phyloP scores from a whole-genome alignment of 2,113 vertebrate species.

The Hoplias malabaricus region DNA sequence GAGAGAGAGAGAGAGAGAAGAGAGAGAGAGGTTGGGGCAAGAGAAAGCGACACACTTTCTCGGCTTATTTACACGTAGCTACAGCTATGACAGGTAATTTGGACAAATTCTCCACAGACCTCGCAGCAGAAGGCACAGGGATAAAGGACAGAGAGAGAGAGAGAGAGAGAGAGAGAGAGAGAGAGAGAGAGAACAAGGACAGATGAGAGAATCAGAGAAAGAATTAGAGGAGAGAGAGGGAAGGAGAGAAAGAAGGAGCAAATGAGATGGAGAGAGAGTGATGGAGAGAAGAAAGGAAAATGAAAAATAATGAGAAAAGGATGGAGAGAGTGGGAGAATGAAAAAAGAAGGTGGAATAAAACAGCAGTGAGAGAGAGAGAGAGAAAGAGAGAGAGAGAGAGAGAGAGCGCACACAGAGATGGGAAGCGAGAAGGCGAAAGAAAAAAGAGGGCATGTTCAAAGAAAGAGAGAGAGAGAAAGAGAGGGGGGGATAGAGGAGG shows the following conservation, averaged over 20 bases:
- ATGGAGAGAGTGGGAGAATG: constrained; percentile 25
- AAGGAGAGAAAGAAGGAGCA: constrained; percentile 27
- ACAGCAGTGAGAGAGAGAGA: constrained; percentile 28
- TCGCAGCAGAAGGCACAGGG: constrained; percentile 68
- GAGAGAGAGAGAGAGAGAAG: neutral
- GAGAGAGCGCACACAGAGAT: constrained; percentile 11
- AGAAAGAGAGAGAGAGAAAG: constrained; percentile 24
- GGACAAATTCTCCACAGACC: constrained; percentile 78
- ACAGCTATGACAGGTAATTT: constrained; percentile 81
- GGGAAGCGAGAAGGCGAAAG: neutral
- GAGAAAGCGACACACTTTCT: constrained; percentile 66
- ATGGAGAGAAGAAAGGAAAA: neutral
- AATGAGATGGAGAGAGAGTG: neutral
- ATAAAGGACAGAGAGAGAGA: constrained; percentile 54
- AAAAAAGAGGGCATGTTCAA: neutral
- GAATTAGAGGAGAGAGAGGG: neutral
- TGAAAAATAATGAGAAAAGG: neutral
- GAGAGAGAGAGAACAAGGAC: neutral
- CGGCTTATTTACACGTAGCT: constrained; percentile 77
- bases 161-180: neutral
- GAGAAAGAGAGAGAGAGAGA: neutral
- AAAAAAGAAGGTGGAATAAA: constrained; percentile 13
- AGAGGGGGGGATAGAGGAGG: constrained; percentile 2
- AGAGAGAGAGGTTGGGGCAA: constrained; percentile 24
- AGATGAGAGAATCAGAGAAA: too few relatives aligned